Evolutionary conservation across 30 jellyfish, hydroid and myxozoan species (phyloP), one percentile per base, ranked within the genome.

Genomic region (Aurelia sp.): DNA sequence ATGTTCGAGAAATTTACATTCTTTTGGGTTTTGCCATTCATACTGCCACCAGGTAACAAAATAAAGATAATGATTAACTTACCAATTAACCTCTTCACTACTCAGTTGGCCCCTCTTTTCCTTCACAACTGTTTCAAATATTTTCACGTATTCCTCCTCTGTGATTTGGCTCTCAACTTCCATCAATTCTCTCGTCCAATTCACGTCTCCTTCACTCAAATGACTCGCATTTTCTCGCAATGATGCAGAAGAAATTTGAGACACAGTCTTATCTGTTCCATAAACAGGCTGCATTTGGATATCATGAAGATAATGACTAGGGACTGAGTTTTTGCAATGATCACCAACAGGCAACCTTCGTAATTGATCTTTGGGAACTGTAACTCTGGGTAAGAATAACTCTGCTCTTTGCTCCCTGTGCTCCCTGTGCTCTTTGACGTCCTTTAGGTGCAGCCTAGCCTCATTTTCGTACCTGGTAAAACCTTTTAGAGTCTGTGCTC

Each of bases 201-300:
- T 68, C 79, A 61, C 65, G 20, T 16, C 60, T 44, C 55, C 55
- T 44, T 8, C 55, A 44, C 55, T 13, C 55, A 44, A 44, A 1
- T 31, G 84, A 68, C 51, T 47, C 65, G n/a, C 33, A 78, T 70
- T 53, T 44, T 67, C 77, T 19, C 22, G 58, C 15, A 35, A 6
- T 31, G 71, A 73, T 35, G 85, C n/a, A 6, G 52, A 9, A 2
- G 82, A 61, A 3, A 21, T 58, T 27, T 38, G 40, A 3, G 94
- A 85, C 13, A 69, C 30, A 4, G 81, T 85, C 41, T 59, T 51
- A 15, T 77, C 96, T 5, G 79, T 44, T 4, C 88, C 86, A 40
- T 66, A 63, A 18, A 88, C 21, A 11, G 97, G 97, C 91, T 88
- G 88, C 97, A 88, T 88, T 74, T 72, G 88, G 62, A 88, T 75